Conservation (phyloP, 2,113 vertebrate genomes). For the Atractosteus spatula region DNA sequence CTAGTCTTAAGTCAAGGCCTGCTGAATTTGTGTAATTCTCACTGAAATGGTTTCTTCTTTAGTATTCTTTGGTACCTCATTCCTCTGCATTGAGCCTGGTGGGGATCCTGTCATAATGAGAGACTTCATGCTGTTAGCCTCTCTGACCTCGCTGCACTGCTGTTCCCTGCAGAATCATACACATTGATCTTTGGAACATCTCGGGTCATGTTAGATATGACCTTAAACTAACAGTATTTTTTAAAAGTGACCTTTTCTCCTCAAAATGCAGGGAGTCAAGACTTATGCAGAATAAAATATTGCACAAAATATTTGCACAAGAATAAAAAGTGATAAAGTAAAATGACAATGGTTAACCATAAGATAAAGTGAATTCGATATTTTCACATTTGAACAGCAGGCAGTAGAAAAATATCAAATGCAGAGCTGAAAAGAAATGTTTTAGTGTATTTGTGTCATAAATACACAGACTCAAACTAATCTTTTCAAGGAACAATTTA, state of each 20-base stretch:
- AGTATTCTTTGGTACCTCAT: background rate
- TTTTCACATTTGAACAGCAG: too few species aligned
- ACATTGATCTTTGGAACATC: constrained; percentile 28
- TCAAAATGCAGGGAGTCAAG: background rate
- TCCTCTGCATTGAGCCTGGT: constrained; percentile 17
- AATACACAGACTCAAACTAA: too few species aligned
- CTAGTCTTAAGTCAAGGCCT: background rate
- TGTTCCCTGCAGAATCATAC: constrained; percentile 13
- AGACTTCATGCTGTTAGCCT: constrained; percentile 29
- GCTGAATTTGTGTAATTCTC: background rate
- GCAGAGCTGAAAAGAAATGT: too few species aligned
- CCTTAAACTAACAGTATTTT: constrained; percentile 17
- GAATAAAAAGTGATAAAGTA: too few species aligned
- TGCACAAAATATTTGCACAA: too few species aligned
- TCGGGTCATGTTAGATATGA: constrained; percentile 17
- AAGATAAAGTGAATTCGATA: too few species aligned
- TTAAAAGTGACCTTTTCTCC: background rate
- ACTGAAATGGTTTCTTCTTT: background rate
- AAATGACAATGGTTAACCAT: too few species aligned
- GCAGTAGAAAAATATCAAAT: too few species aligned
- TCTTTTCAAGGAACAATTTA: too few species aligned
- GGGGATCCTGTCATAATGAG: constrained; percentile 29
- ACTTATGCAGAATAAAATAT: background rate
- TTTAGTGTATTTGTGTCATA: too few species aligned
- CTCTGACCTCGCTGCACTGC: constrained; percentile 23